Percentiles rank a stretch among this genome's conserved stretches.
phyloP scores from a whole-genome alignment of 2,113 vertebrate species.

The Tetrax tetrax region DNA sequence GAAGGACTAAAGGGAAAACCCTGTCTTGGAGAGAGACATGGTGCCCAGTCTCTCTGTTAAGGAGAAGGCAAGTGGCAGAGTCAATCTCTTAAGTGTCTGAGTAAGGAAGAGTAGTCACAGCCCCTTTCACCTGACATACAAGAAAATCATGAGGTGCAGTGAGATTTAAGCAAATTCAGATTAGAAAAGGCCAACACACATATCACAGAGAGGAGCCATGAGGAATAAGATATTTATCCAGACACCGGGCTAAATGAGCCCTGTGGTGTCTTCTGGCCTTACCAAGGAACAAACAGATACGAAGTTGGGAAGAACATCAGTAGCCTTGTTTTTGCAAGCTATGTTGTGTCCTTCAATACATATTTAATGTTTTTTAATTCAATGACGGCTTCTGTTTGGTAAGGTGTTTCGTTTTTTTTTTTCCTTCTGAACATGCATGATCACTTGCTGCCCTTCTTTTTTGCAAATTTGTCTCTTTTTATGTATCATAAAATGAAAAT shows the following conservation, averaged over 20 bases:
- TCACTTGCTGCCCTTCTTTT: not conserved
- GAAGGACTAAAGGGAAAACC: not conserved
- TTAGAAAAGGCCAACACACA: not conserved
- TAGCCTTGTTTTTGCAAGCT: not conserved
- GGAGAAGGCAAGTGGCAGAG: not conserved
- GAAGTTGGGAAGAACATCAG: not conserved
- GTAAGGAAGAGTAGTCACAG: not conserved
- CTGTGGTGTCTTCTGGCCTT: not conserved
- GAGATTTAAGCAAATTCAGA: not conserved
- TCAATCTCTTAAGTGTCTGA: not conserved
- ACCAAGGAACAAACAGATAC: not conserved
- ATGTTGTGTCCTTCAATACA: not conserved
- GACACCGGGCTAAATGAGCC: not conserved
- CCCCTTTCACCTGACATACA: not conserved
- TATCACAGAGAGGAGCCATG: not conserved
- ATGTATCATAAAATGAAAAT: not conserved
- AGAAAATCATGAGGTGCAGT: not conserved
- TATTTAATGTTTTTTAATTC: not conserved
- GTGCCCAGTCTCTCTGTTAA: not conserved
- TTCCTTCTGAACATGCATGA: not conserved
- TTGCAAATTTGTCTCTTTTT: not conserved
- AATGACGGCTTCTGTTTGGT: not conserved
- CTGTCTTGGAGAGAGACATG: not conserved
- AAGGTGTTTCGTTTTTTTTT: not conserved
- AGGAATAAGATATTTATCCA: not conserved